Evolutionary conservation across 2,888 invertebrate species (phyloP).

Genomic region (Drosophila antonietae): DNA sequence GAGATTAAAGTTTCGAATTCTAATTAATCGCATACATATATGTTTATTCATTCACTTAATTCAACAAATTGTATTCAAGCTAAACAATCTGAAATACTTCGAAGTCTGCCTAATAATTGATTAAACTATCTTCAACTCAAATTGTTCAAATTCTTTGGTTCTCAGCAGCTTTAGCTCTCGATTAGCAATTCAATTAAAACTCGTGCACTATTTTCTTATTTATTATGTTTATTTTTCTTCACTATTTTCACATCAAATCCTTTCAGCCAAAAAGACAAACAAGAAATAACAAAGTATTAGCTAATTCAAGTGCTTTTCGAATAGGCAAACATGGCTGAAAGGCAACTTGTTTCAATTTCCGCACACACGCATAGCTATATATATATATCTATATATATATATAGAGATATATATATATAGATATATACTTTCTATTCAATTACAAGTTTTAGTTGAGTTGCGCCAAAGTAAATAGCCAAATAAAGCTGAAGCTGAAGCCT

Average conservation of each 20-base stretch:
- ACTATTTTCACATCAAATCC: slow-evolving; percentile 9
- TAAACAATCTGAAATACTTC: no score
- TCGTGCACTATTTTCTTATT: background rate
- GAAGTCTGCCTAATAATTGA: no score
- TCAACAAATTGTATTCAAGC: no score
- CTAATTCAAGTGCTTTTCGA: slow-evolving; percentile 38
- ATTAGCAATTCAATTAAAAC: background rate
- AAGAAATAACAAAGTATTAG: slow-evolving; percentile 9
- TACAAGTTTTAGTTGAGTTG: slow-evolving; percentile 55
- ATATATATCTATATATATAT: no score
- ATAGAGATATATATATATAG: no score
- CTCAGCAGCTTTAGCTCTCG: background rate
- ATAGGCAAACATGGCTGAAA: slow-evolving; percentile 44
- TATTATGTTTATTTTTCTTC: background rate
- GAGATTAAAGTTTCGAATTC: no score
- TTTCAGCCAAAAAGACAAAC: slow-evolving; percentile 20
- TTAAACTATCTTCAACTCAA: no score
- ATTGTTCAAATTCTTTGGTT: no score
- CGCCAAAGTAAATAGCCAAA: slow-evolving; percentile 64
- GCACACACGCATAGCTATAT: background rate
- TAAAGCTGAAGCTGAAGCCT: slow-evolving; percentile 43
- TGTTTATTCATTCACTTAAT: no score
- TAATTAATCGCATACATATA: no score
- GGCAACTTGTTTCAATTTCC: slow-evolving; percentile 52
- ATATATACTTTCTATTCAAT: slow-evolving; percentile 50